A percentile compares a stretch with the other conserved stretches of the same genome.
Conservation (phyloP, 2,888 invertebrate genomes). For the Poecilus cupreus region DNA sequence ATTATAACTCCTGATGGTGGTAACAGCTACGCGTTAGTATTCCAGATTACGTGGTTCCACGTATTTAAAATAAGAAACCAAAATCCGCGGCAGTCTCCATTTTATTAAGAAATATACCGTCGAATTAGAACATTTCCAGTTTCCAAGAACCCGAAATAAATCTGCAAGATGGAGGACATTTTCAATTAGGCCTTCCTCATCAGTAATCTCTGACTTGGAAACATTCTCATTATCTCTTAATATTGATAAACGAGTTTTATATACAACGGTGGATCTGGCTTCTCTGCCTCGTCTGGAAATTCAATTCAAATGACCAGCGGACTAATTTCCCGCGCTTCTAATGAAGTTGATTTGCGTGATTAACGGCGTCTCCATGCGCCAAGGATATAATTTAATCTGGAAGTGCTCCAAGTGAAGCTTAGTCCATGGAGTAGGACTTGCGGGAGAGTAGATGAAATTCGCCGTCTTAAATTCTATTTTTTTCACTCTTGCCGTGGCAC, state of each 20-base stretch:
- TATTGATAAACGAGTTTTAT: slow-evolving; percentile 49
- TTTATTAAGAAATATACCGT: no score
- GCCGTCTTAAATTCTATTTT: not conserved
- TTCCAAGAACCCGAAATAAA: not conserved
- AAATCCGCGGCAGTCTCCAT: no score
- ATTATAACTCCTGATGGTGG: no score
- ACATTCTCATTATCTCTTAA: slow-evolving; percentile 38
- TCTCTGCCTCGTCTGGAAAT: slow-evolving; percentile 21
- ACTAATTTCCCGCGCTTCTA: slow-evolving; percentile 37
- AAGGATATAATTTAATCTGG: slow-evolving; percentile 33
- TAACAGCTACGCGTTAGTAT: no score
- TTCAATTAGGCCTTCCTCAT: slow-evolving; percentile 16
- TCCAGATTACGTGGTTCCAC: no score
- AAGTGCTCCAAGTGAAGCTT: slow-evolving; percentile 10
- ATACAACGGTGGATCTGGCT: not conserved
- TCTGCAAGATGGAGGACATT: not conserved
- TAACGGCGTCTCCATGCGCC: slow-evolving; percentile 14
- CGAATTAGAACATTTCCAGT: not conserved
- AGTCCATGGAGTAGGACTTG: not conserved
- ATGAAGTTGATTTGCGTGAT: slow-evolving; percentile 55
- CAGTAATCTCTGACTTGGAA: slow-evolving; percentile 35
- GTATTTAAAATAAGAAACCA: no score
- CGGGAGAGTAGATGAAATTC: not conserved
- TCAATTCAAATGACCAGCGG: slow-evolving; percentile 37
- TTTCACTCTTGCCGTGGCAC: not conserved